These are phyloP conservation scores for Triplophysa siluroides DNA, from an alignment of 2,113 vertebrate species.

Conservation along the genomic window DNA sequence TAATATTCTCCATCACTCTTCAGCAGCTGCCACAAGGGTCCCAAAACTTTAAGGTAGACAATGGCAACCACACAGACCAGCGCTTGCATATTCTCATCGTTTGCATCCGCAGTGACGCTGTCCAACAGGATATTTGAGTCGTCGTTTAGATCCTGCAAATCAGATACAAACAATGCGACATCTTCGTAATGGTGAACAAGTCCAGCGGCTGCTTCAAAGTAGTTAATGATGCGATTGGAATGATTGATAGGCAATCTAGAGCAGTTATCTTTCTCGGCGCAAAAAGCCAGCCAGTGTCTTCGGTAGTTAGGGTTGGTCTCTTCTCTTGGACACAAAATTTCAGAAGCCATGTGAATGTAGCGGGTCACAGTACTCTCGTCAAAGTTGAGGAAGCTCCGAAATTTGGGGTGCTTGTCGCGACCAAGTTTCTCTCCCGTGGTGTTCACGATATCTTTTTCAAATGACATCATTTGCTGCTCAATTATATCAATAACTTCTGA, in stretches of 20 bases:
- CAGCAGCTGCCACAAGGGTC: conserved; percentile 77
- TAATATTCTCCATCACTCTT: conserved; percentile 71
- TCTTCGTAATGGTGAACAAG: conserved; percentile 75
- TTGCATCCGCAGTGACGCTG: conserved; percentile 69
- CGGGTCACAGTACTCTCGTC: conserved; percentile 73
- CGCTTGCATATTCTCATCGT: conserved; percentile 68
- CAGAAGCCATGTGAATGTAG: conserved; percentile 73
- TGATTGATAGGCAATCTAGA: conserved; percentile 60
- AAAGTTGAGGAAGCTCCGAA: conserved; percentile 69
- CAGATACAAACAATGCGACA: conserved; percentile 70
- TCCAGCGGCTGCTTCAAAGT: conserved; percentile 73
- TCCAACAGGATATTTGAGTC: conserved; percentile 70
- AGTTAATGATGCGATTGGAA: conserved; percentile 66
- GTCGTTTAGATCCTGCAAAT: conserved; percentile 63
- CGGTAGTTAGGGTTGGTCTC: conserved; percentile 58
- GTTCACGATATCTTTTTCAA: conserved; percentile 68
- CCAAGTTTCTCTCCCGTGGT: conserved; percentile 68
- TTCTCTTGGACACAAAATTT: conserved; percentile 62
- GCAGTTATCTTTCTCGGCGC: conserved; percentile 69
- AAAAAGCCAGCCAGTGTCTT: conserved; percentile 77
- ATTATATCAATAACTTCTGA: conserved; percentile 65
- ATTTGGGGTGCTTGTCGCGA: conserved; percentile 69
- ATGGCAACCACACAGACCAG: conserved; percentile 74
- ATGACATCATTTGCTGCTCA: conserved; percentile 68
- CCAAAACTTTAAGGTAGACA: conserved; percentile 75